These are phyloP conservation scores for Eledone cirrhosa DNA, from an alignment of 2,888 invertebrate genomes.

Conservation along the genomic window DNA sequence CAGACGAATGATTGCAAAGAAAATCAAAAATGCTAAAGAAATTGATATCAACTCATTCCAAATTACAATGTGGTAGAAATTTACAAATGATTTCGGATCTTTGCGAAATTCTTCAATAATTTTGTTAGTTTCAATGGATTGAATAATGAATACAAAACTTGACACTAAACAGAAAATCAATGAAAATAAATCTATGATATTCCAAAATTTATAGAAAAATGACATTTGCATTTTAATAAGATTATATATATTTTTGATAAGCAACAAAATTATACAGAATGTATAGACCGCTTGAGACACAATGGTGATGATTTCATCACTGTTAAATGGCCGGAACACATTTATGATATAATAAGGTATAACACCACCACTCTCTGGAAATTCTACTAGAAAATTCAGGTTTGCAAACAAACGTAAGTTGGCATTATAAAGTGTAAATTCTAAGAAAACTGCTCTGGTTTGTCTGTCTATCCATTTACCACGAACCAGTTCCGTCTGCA, in stretches of 20 bases:
- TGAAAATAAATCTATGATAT: conserved; percentile 42
- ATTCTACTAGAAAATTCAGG: conserved; percentile 53
- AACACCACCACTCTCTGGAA: conserved; percentile 55
- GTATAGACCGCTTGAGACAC: conserved; percentile 44
- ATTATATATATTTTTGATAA: conserved; percentile 37
- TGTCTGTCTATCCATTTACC: conserved; percentile 53
- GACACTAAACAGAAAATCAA: conserved; percentile 38
- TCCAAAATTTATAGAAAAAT: conserved; percentile 47
- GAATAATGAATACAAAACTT: conserved; percentile 41
- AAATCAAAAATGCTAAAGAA: conserved; percentile 43
- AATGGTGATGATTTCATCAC: conserved; percentile 42
- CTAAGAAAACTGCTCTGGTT: conserved; percentile 53
- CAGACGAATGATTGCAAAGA: conserved; percentile 46
- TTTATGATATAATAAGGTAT: conserved; percentile 45
- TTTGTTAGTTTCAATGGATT: conserved; percentile 38
- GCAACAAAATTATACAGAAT: conserved; percentile 38
- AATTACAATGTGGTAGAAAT: conserved; percentile 50
- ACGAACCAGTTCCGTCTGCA: conserved; percentile 42
- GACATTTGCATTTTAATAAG: conserved; percentile 37
- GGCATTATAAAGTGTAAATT: conserved; percentile 55
- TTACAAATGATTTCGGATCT: conserved; percentile 49
- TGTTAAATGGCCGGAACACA: conserved; percentile 44
- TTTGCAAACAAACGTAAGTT: conserved; percentile 56
- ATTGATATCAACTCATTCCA: conserved; percentile 48
- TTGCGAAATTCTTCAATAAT: conserved; percentile 43